Percentiles rank a stretch among this genome's conserved stretches.
These are phyloP conservation scores for Spodoptera frugiperda DNA, from an alignment of 1,140 invertebrate species.

Conservation along the genomic window DNA sequence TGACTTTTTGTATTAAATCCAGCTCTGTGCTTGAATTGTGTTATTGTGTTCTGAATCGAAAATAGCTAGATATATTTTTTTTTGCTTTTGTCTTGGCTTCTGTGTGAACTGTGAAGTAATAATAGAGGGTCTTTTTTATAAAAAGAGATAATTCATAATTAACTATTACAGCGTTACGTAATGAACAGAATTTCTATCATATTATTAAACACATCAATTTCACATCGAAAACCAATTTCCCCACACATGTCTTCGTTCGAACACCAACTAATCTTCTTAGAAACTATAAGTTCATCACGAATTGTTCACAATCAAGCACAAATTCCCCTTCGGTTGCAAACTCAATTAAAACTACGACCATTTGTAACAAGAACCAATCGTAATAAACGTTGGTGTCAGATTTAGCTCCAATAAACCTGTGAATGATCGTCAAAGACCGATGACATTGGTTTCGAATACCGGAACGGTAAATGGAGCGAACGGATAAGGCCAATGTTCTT, in stretches of 20 bases:
- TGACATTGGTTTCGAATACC: conserved; percentile 43
- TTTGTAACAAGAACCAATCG: conserved; percentile 59
- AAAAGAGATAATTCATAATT: no score
- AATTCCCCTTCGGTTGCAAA: conserved; percentile 52
- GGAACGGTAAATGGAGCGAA: conserved; percentile 56
- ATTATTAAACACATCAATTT: no score
- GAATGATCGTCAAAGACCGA: conserved; percentile 53
- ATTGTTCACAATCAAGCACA: conserved; percentile 62
- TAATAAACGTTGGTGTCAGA: conserved; percentile 51
- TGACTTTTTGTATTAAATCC: neutral
- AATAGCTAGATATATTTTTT: no score
- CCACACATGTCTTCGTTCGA: neutral
- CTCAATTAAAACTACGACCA: conserved; percentile 71
- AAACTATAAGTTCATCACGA: conserved; percentile 47
- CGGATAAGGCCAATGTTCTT: conserved; percentile 62
- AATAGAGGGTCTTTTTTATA: no score
- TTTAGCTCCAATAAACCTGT: conserved; percentile 42
- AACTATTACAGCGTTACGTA: no score
- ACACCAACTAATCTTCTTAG: neutral
- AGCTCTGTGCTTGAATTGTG: no score
- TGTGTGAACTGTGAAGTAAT: no score
- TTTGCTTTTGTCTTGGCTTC: no score
- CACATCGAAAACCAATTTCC: neutral
- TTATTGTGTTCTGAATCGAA: no score
- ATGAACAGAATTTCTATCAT: no score